Evolutionary conservation across 2,797 vertebrate species (phyloP).

Genomic region (Poeciliopsis gracilis): DNA sequence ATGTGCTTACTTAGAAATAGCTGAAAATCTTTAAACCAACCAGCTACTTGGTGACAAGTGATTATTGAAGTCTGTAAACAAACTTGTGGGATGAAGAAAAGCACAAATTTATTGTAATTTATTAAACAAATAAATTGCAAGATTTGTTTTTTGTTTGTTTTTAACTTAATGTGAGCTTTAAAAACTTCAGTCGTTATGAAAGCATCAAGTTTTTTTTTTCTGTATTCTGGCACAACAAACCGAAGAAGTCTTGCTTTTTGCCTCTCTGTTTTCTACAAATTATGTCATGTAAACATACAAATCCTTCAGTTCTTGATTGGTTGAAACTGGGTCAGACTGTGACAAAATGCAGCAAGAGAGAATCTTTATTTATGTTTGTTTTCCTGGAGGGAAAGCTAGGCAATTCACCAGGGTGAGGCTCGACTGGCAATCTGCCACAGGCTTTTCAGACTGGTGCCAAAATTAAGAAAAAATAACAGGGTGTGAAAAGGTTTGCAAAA

Average conservation of each 20-base stretch:
- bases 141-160: neutral
- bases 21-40: neutral
- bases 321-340: neutral
- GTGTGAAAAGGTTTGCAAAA: neutral
- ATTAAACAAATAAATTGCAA: neutral
- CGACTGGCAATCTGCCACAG: constrained; percentile 12
- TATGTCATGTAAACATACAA: neutral
- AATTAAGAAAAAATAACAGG: constrained; percentile 6
- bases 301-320: constrained; percentile 1
- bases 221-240: neutral
- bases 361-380: neutral
- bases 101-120: neutral
- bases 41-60: neutral
- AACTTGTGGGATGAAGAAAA: constrained; percentile 21
- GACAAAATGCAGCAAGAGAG: neutral
- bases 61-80: constrained; percentile 2
- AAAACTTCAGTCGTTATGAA: neutral
- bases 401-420: constrained; percentile 36
- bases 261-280: neutral
- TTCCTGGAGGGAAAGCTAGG: neutral
- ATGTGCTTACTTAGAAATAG: neutral
- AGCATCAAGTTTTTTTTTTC: neutral
- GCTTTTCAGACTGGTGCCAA: constrained; percentile 24
- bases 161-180: neutral
- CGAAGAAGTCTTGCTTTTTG: neutral